Evolutionary conservation across 2,113 vertebrate species (phyloP).

Genomic region (Mohoua ochrocephala): DNA sequence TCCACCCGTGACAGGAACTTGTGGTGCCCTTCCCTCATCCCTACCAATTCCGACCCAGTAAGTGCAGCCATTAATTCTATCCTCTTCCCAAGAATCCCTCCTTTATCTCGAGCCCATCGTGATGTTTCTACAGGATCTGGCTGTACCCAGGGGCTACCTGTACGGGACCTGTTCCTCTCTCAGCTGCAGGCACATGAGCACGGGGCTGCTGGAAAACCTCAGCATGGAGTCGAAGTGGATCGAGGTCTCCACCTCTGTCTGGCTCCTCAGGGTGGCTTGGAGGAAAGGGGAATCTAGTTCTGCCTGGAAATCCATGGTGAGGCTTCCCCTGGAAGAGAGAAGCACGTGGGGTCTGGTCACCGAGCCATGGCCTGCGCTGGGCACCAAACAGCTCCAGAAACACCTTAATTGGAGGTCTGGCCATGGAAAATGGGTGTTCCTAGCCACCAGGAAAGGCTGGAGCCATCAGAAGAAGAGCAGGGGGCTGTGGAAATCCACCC

Average conservation of each 20-base stretch:
- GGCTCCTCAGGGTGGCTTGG: conserved; percentile 43
- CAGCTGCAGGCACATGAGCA: conserved; percentile 63
- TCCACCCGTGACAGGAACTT: background rate
- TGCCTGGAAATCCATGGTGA: conserved; percentile 49
- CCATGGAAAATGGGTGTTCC: background rate
- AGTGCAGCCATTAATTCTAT: background rate
- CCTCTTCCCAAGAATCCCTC: background rate
- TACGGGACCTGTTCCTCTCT: conserved; percentile 15
- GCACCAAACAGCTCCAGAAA: background rate
- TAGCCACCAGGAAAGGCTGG: background rate
- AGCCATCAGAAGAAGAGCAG: background rate
- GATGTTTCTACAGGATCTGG: background rate
- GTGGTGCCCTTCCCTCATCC: background rate
- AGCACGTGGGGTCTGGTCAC: fast-evolving
- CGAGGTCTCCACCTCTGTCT: conserved; percentile 16
- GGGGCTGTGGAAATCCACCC: background rate
- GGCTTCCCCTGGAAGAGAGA: conserved; percentile 17
- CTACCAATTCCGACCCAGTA: fast-evolving
- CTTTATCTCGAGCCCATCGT: background rate
- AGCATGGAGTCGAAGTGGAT: conserved; percentile 25
- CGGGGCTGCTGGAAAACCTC: background rate
- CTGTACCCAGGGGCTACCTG: conserved; percentile 4
- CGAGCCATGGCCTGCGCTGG: fast-evolving
- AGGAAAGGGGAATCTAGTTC: conserved; percentile 52
- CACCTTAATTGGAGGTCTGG: background rate